phyloP scores from a whole-genome alignment of 2,113 vertebrate genomes.

The Oreotrochilus melanogaster region DNA sequence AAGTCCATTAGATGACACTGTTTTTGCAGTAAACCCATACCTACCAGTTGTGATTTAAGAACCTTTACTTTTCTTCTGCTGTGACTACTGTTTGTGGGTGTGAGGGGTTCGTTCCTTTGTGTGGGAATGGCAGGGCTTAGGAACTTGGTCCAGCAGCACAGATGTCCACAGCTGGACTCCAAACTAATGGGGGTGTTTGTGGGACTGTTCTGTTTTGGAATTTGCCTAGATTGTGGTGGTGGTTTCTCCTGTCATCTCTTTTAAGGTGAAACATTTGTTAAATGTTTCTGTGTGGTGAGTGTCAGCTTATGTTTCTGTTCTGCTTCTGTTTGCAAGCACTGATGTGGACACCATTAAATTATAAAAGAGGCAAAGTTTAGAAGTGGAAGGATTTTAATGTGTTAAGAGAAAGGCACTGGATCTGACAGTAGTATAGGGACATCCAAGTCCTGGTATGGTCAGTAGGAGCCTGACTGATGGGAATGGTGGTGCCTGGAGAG shows the following conservation, averaged over 20 bases:
- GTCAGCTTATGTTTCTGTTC: neutral
- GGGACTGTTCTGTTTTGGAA: neutral
- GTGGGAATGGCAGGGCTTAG: neutral
- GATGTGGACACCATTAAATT: neutral
- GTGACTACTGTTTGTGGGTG: neutral
- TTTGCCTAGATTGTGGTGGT: neutral
- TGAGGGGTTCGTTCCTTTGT: neutral
- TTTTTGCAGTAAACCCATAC: neutral
- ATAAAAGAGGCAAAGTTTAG: neutral
- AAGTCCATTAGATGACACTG: conserved; percentile 46
- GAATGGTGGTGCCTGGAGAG: neutral
- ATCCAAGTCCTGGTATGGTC: fast-evolving
- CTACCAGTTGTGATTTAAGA: conserved; percentile 36
- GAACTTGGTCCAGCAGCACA: neutral
- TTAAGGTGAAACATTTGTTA: neutral
- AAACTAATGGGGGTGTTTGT: neutral
- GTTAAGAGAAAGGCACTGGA: conserved; percentile 41
- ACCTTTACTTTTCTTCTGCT: conserved; percentile 40
- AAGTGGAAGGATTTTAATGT: conserved; percentile 23
- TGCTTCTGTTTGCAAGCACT: neutral
- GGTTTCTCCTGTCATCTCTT: neutral
- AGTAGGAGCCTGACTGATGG: neutral
- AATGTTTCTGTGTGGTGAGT: neutral
- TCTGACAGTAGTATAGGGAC: neutral
- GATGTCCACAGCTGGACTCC: neutral